phyloP scores from a whole-genome alignment of 1,140 invertebrate genomes.

The Gonatopus flavifemur region DNA sequence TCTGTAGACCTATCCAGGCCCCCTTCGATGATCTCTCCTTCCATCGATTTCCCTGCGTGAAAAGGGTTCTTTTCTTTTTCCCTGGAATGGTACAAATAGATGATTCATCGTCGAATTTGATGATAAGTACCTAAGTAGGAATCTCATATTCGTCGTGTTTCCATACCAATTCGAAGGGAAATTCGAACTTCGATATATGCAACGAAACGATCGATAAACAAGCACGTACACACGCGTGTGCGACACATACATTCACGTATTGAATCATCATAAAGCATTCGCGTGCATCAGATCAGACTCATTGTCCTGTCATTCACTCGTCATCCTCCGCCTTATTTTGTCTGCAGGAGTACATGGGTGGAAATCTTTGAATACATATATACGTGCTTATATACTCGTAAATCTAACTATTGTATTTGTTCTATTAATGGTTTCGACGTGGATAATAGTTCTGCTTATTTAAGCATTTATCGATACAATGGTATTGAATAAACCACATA shows the following conservation, averaged over 20 bases:
- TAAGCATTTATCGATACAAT: no score
- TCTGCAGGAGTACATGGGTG: conserved; percentile 7
- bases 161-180: no score
- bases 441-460: no score
- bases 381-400: conserved; percentile 20
- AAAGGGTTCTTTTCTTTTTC: conserved; percentile 36
- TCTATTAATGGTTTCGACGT: no score
- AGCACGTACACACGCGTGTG: background rate
- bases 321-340: conserved; percentile 46
- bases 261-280: conserved; percentile 58
- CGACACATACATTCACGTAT: conserved; percentile 38
- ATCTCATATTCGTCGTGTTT: no score
- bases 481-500: no score
- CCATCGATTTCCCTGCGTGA: conserved; percentile 28
- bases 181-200: conserved; percentile 48
- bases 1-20: conserved; percentile 16
- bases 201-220: conserved; percentile 37
- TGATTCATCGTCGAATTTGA: no score
- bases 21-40: conserved; percentile 11
- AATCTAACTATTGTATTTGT: no score
- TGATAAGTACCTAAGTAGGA: no score
- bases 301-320: conserved; percentile 61
- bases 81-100: conserved; percentile 7
- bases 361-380: no score
- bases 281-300: conserved; percentile 52